Evolutionary conservation across 2,113 vertebrate species (phyloP).

Genomic region (Ramphastos sulfuratus): DNA sequence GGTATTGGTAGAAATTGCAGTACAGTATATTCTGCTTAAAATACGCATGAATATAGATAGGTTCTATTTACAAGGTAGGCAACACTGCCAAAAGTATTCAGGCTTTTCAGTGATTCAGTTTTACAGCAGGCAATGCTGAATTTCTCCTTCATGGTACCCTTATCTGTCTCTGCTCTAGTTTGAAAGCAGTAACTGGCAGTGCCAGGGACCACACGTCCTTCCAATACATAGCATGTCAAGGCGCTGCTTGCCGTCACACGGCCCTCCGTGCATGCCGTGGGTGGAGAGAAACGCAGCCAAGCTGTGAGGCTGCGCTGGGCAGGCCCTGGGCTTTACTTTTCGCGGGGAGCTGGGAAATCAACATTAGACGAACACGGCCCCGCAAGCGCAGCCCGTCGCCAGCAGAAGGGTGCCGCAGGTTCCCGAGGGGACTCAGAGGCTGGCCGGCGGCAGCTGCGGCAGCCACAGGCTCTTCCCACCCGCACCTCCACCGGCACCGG

Average conservation of each 20-base stretch:
- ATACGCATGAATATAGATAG: neutral
- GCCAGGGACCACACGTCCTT: neutral
- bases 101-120: neutral
- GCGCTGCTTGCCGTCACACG: neutral
- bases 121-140: neutral
- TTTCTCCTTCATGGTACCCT: slow-evolving; percentile 43
- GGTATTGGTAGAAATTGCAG: slow-evolving; percentile 27
- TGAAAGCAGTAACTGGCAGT: neutral
- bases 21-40: neutral
- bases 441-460: neutral
- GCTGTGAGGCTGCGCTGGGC: neutral
- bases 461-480: neutral
- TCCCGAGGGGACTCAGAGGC: neutral
- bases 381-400: neutral
- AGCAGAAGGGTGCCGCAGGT: neutral
- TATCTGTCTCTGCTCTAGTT: neutral
- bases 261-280: accelerated
- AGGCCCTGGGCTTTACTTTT: neutral
- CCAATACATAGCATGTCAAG: neutral
- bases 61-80: neutral
- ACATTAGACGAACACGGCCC: accelerated
- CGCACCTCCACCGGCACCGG: accelerated
- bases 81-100: neutral
- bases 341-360: accelerated
- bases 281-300: accelerated